Percentiles rank a stretch among this genome's conserved stretches.
Conservation (phyloP, 2,113 vertebrate genomes). For the Antigone vipio region DNA sequence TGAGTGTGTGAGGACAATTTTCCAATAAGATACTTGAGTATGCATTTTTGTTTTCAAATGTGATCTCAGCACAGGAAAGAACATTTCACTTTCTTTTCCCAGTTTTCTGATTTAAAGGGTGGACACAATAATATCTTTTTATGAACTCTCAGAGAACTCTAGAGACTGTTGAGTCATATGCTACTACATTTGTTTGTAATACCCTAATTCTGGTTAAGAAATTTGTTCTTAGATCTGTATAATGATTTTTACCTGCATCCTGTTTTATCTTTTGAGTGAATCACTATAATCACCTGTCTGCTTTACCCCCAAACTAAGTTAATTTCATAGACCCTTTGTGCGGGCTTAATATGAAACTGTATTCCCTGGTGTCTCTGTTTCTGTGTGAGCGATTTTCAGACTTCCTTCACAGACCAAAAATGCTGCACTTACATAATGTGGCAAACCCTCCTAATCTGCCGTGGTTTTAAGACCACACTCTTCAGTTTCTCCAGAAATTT, state of each 20-base stretch:
- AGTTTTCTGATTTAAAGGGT: neutral
- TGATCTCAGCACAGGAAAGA: neutral
- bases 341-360: neutral
- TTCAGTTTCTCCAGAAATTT: neutral
- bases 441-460: neutral
- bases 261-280: neutral
- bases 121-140: neutral
- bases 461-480: neutral
- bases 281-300: neutral
- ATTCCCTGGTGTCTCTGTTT: neutral
- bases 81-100: neutral
- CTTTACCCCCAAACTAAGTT: neutral
- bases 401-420: neutral
- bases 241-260: neutral
- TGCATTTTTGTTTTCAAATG: neutral
- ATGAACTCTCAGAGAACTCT: neutral
- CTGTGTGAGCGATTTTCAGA: neutral
- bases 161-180: neutral
- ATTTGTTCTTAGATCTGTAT: neutral
- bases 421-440: accelerated
- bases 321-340: neutral
- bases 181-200: neutral
- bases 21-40: neutral
- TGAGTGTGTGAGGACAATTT: neutral
- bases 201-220: neutral